Conservation (phyloP, 2,797 vertebrate genomes). For the Pyrocephalus nanus region DNA sequence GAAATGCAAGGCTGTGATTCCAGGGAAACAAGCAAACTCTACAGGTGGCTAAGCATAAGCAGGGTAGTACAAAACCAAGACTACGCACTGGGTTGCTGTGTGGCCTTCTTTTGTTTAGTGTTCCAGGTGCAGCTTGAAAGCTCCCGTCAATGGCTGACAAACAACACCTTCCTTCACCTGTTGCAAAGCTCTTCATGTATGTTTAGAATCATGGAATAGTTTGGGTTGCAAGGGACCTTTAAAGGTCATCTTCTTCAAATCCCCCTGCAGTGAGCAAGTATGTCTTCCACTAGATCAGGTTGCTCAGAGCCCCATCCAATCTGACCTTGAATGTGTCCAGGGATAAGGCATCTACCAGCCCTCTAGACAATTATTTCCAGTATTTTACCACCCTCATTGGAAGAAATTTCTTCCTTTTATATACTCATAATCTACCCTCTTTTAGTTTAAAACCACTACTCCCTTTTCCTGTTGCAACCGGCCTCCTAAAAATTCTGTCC, state of each 20-base stretch:
- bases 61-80: background rate
- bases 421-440: background rate
- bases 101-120: background rate
- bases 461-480: background rate
- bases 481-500: background rate
- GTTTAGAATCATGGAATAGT: background rate
- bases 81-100: background rate
- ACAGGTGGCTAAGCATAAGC: background rate
- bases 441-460: background rate
- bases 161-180: background rate
- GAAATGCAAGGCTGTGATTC: background rate
- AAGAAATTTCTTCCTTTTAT: background rate
- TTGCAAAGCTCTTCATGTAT: background rate
- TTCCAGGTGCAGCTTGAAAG: background rate
- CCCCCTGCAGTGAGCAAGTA: background rate
- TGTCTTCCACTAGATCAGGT: background rate
- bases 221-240: background rate
- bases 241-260: background rate
- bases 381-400: background rate
- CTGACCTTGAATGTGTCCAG: background rate
- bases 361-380: background rate
- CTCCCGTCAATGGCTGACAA: background rate
- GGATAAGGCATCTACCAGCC: background rate
- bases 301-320: background rate
- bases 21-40: background rate